Base-by-base conservation (phyloP, 2,888 invertebrate species). In the Malacosoma neustria region DNA sequence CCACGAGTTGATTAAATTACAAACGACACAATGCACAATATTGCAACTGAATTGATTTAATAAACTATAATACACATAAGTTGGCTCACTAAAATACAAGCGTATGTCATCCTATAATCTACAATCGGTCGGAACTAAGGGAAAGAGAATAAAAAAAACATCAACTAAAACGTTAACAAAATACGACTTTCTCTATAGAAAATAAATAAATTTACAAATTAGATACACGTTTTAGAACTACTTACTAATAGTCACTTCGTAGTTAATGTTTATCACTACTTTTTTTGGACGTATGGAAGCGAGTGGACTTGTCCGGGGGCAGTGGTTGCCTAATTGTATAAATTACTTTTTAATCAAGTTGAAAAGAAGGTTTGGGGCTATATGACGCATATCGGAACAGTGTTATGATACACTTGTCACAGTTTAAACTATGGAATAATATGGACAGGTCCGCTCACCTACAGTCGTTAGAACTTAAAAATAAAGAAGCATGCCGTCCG, bases 81-180 rank as follows among this genome's bases (percentile, higher is more conserved):
- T 70, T 70, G 77, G 81, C 71, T 82, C 71, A 81, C 84, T 84
- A 84, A 84, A 80, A 59, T 84, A 84, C 76, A 85, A 85, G 85
- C 85, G 85, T 84, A 85, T 84, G 72, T 80, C 66, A 75, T 73
- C 75, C 84, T 84, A 85, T 64, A 66, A 72, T 71, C 84, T 84
- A 84, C 80, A 71, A 63, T 73, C 75, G 68, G 77, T 73, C 77
- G 77, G 77, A 77, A 74, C 81, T 80, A 79, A 53, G 62, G 77
- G 71, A 67, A 62, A 75, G 72, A 77, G 65, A 73, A 75, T 74
- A 72, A 61, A 65, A 66, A 65, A 79, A 84, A 80, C 76, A 84
- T 82, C 82, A 84, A 84, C 84, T 85, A 85, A 79, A 85, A 84
- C 84, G 81, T 85, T 84, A 85, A 85, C 82, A 85, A 84, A 85